A percentile compares a stretch with the other conserved stretches of the same genome.
These are phyloP conservation scores for Poeciliopsis paucimaculata DNA, from an alignment of 2,797 vertebrate genomes.

Conservation along the genomic window DNA sequence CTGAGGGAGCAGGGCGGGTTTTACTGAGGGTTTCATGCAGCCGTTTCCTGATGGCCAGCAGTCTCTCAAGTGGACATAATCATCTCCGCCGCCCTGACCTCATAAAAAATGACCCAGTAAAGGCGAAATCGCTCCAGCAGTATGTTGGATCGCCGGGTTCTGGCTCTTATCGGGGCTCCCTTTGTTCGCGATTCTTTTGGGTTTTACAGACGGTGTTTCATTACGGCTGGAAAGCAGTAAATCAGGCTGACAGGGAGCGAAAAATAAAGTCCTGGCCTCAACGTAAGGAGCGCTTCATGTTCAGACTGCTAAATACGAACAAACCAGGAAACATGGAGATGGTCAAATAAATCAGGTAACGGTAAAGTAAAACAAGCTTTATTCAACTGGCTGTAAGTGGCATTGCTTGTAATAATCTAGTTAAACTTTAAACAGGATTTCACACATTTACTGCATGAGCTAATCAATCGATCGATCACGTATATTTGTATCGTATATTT, in stretches of 20 bases:
- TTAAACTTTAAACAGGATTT: not conserved
- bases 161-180: not conserved
- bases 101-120: conserved; percentile 46
- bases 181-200: conserved; percentile 1
- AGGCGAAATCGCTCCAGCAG: conserved; percentile 9
- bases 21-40: conserved; percentile 4
- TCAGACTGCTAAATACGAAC: not conserved
- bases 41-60: conserved; percentile 18
- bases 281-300: not conserved
- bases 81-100: conserved; percentile 8
- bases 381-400: not conserved
- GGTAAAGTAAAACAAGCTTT: not conserved
- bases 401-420: not conserved
- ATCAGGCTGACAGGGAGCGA: conserved; percentile 1
- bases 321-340: not conserved
- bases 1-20: conserved; percentile 2
- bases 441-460: too few species aligned
- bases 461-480: too few species aligned
- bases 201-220: conserved; percentile 3
- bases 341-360: conserved; percentile 3
- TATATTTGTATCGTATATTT: too few species aligned
- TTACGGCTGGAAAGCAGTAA: conserved; percentile 6
- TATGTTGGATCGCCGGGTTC: conserved; percentile 1
- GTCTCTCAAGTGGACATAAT: conserved; percentile 18
- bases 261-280: conserved; percentile 1